phyloP scores from a whole-genome alignment of 1,140 invertebrate species.

The Triops cancriformis region DNA sequence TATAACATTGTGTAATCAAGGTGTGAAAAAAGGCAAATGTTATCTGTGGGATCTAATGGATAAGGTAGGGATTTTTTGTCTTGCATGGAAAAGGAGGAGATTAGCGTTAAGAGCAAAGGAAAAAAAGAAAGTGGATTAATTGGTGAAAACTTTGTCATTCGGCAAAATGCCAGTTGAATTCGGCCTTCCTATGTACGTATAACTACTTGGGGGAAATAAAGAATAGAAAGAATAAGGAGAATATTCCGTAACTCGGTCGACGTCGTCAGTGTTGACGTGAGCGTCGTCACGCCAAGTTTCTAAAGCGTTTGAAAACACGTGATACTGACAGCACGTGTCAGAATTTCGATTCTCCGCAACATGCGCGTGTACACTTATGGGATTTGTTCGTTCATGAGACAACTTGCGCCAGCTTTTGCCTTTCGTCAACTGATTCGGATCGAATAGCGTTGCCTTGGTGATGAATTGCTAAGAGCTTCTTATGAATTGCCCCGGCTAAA shows the following conservation, averaged over 20 bases:
- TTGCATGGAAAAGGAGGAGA: too few relatives aligned
- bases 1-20: too few relatives aligned
- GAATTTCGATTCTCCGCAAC: neutral
- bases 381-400: neutral
- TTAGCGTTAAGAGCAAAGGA: too few relatives aligned
- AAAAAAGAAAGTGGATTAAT: too few relatives aligned
- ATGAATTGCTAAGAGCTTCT: neutral
- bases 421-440: neutral
- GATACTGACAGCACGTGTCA: neutral
- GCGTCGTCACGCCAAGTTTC: neutral
- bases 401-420: neutral
- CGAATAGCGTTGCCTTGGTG: slow-evolving; percentile 3
- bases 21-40: too few relatives aligned
- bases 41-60: too few relatives aligned
- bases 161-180: too few relatives aligned
- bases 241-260: neutral
- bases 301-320: neutral
- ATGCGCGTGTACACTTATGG: neutral
- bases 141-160: too few relatives aligned
- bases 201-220: neutral
- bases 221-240: neutral
- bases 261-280: neutral
- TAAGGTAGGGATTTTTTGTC: too few relatives aligned
- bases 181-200: neutral
- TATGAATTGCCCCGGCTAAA: neutral